Conservation (phyloP, 2,113 vertebrate genomes). For the Mormoops blainvillei region DNA sequence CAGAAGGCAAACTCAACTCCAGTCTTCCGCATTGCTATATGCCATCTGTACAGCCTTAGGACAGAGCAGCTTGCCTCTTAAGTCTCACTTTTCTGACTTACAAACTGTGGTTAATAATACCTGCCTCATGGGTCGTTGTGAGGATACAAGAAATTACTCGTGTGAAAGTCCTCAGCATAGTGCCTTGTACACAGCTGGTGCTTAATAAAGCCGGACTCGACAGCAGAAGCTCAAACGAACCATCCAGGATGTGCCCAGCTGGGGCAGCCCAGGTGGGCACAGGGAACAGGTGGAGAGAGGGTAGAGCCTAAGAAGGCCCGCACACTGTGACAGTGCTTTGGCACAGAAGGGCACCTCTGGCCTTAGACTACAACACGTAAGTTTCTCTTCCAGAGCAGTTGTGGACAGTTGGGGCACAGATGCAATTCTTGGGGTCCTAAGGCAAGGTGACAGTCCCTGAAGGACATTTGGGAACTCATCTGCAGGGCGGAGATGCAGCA, state of each 20-base stretch:
- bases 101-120: not conserved
- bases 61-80: not conserved
- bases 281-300: not conserved
- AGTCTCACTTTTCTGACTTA: not conserved
- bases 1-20: not conserved
- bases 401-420: not conserved
- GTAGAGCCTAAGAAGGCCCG: not conserved
- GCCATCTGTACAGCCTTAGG: not conserved
- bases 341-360: not conserved
- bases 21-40: not conserved
- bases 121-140: not conserved
- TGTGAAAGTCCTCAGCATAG: not conserved
- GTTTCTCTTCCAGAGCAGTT: not conserved
- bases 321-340: fast-evolving
- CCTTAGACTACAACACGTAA: not conserved
- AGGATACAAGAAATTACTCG: not conserved
- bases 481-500: not conserved
- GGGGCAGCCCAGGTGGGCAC: not conserved
- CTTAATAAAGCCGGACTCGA: not conserved
- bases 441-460: not conserved
- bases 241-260: not conserved
- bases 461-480: not conserved
- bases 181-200: not conserved
- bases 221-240: not conserved
- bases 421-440: not conserved